These are phyloP conservation scores for Silurus asotus DNA, from an alignment of 2,113 vertebrate species.

Conservation along the genomic window DNA sequence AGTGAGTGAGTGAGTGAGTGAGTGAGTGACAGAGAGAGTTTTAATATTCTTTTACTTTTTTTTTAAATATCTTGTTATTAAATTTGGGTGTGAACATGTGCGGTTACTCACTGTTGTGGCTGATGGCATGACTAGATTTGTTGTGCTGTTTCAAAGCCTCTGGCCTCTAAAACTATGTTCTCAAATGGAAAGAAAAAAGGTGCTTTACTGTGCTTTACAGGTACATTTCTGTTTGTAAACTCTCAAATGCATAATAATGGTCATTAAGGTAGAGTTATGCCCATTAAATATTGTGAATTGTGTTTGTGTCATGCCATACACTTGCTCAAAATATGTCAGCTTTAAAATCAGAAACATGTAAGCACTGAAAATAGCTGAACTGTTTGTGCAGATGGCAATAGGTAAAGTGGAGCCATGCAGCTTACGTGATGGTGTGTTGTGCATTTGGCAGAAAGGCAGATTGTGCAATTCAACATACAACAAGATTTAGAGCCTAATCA, in stretches of 20 bases:
- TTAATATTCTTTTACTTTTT: not conserved
- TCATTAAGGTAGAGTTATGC: not conserved
- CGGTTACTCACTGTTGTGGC: not conserved
- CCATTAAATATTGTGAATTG: not conserved
- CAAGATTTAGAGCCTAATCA: not conserved
- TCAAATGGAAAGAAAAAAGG: not conserved
- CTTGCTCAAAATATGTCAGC: not conserved
- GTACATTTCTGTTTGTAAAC: not conserved
- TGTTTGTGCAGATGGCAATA: not conserved
- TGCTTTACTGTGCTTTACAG: not conserved
- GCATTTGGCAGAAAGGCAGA: not conserved
- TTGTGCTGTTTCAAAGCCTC: not conserved
- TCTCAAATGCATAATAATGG: not conserved
- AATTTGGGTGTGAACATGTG: not conserved
- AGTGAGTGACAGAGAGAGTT: too few species aligned
- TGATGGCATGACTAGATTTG: not conserved
- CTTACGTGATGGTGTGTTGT: not conserved
- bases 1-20: too few species aligned
- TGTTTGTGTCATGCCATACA: not conserved
- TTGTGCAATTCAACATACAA: not conserved
- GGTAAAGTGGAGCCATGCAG: not conserved
- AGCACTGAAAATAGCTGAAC: not conserved
- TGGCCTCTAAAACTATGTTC: not conserved
- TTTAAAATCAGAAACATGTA: not conserved
- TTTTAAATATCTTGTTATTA: not conserved